Conservation (phyloP, 35 echinoderm and acorn worm species). For the Chiridota heheva region DNA sequence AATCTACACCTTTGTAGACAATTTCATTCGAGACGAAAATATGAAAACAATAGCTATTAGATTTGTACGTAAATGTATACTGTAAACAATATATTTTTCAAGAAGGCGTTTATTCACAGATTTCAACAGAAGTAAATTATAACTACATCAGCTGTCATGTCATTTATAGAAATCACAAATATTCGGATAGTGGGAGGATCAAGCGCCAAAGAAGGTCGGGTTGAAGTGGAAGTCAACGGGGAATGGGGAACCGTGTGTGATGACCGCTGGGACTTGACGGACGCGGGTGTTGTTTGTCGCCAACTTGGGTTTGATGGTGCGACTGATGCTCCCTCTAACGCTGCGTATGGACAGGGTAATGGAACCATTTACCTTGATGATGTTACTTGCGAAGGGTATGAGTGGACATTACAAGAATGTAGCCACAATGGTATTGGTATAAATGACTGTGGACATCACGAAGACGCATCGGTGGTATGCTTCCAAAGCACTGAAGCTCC, state of each 20-base stretch:
- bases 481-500: too few species aligned
- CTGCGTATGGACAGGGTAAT: slow-evolving; percentile 20
- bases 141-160: too few species aligned
- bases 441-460: not conserved
- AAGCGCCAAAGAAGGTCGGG: slow-evolving; percentile 30
- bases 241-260: slow-evolving; percentile 71
- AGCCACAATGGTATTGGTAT: not conserved
- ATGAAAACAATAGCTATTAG: too few species aligned
- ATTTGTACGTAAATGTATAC: too few species aligned
- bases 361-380: slow-evolving; percentile 12
- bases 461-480: not conserved
- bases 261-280: slow-evolving; percentile 34
- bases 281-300: slow-evolving; percentile 50
- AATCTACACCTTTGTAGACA: too few species aligned
- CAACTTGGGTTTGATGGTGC: slow-evolving; percentile 28
- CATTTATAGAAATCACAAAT: not conserved
- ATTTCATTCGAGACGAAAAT: too few species aligned
- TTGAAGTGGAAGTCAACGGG: slow-evolving; percentile 23
- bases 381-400: slow-evolving; percentile 10
- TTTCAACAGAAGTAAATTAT: too few species aligned
- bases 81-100: too few species aligned
- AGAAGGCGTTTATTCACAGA: too few species aligned
- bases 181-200: slow-evolving; percentile 38
- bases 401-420: not conserved
- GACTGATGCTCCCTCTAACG: not conserved